Percentiles rank a stretch among this genome's conserved stretches.
Conservation (phyloP, 1,140 invertebrate species). For the Bicyclus anynana region DNA sequence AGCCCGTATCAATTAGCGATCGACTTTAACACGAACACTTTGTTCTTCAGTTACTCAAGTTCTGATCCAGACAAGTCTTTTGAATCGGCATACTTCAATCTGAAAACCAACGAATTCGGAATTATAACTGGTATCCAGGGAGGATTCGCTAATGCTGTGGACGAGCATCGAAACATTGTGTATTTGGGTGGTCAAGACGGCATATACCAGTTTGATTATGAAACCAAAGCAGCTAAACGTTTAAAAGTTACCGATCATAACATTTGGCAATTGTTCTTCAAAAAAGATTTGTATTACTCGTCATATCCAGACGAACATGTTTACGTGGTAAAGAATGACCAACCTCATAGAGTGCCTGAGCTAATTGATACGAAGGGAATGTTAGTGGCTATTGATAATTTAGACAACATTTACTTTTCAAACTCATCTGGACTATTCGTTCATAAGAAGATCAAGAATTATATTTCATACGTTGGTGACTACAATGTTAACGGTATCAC, state of each 20-base stretch:
- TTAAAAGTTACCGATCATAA: constrained; percentile 25
- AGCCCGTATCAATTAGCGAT: constrained; percentile 46
- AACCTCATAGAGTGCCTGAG: constrained; percentile 27
- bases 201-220: constrained; percentile 39
- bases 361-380: constrained; percentile 28
- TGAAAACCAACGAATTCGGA: constrained; percentile 36
- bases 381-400: constrained; percentile 35
- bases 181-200: constrained; percentile 42
- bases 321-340: constrained; percentile 30
- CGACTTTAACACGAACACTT: constrained; percentile 41
- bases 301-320: constrained; percentile 39
- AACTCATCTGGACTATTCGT: constrained; percentile 40
- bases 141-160: constrained; percentile 45
- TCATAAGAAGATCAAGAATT: constrained; percentile 13
- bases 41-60: constrained; percentile 47
- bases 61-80: constrained; percentile 20
- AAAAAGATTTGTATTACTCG: constrained; percentile 40
- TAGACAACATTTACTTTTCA: constrained; percentile 34
- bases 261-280: constrained; percentile 54
- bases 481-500: constrained; percentile 37
- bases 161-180: constrained; percentile 28
- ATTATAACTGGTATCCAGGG: constrained; percentile 31
- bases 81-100: constrained; percentile 34
- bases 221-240: constrained; percentile 29
- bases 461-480: constrained; percentile 21